A percentile compares a stretch with the other conserved stretches of the same genome.
Conservation (phyloP, 2,888 invertebrate genomes). For the Ditula angustiorana region DNA sequence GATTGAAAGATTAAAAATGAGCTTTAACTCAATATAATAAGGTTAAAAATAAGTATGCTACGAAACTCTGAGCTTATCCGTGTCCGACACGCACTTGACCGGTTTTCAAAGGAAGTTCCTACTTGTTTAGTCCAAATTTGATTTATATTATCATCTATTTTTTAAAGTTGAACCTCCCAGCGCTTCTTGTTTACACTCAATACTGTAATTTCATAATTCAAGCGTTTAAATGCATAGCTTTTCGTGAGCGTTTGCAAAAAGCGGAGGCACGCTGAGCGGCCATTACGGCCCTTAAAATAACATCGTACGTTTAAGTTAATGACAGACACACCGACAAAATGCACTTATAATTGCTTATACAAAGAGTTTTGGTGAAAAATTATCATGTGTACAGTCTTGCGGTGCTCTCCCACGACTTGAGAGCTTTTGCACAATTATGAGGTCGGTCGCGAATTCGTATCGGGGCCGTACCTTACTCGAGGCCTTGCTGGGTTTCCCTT, state of each 20-base stretch:
- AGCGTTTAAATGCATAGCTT: slow-evolving; percentile 85
- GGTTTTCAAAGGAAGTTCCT: too few relatives aligned
- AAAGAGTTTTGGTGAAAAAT: slow-evolving; percentile 83
- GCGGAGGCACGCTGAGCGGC: slow-evolving; percentile 73
- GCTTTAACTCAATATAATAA: too few relatives aligned
- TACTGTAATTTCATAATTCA: slow-evolving; percentile 85
- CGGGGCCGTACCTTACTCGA: not conserved
- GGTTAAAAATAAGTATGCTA: too few relatives aligned
- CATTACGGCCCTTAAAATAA: slow-evolving; percentile 84
- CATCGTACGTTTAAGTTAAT: slow-evolving; percentile 85
- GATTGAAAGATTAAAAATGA: too few relatives aligned
- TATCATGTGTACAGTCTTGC: slow-evolving; percentile 72
- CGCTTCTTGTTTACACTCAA: slow-evolving; percentile 77
- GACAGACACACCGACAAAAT: slow-evolving; percentile 84
- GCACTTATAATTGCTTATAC: slow-evolving; percentile 83
- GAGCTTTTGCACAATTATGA: slow-evolving; percentile 19
- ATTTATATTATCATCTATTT: too few relatives aligned
- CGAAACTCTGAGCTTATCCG: too few relatives aligned
- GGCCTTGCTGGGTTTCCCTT: not conserved
- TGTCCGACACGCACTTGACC: too few relatives aligned
- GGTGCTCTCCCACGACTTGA: slow-evolving; percentile 62
- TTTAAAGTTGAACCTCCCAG: slow-evolving; percentile 49
- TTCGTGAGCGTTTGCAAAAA: slow-evolving; percentile 78
- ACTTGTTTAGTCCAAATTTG: too few relatives aligned
- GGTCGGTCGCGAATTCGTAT: slow-evolving; percentile 46